phyloP scores from a whole-genome alignment of 2,888 invertebrate species.

The Formica aserva region DNA sequence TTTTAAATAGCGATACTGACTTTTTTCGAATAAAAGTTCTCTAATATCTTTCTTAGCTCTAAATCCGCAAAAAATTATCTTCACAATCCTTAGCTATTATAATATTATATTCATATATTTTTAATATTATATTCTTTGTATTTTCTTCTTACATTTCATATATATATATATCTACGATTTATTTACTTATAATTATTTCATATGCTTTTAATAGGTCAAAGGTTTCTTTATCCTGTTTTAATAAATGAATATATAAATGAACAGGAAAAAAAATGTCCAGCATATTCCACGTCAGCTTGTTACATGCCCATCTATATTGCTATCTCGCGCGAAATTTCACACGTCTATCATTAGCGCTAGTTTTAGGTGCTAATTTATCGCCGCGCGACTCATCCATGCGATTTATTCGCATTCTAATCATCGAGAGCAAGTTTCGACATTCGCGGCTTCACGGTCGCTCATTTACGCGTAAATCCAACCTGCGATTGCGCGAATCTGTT shows the following conservation, averaged over 20 bases:
- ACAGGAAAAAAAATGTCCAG: not conserved
- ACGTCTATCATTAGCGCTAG: not conserved
- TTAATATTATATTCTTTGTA: no score
- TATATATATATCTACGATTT: not conserved
- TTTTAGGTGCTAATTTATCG: not conserved
- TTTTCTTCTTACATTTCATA: not conserved
- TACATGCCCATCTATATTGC: not conserved
- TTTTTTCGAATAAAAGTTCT: not conserved
- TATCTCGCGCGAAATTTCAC: no score
- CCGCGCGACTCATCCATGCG: not conserved
- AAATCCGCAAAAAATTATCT: no score
- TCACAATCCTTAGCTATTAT: no score
- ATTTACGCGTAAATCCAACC: slow-evolving; percentile 20
- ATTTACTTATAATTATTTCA: not conserved
- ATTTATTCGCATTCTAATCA: not conserved
- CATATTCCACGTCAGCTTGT: not conserved
- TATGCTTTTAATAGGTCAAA: not conserved
- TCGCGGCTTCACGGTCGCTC: not conserved
- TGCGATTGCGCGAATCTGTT: slow-evolving; percentile 24
- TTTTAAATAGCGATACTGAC: not conserved
- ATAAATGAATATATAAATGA: not conserved
- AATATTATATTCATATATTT: no score
- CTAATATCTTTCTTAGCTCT: not conserved
- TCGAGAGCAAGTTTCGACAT: slow-evolving; percentile 3
- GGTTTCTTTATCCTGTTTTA: not conserved